Conservation (phyloP, 2,797 vertebrate genomes). For the Chelon labrosus region DNA sequence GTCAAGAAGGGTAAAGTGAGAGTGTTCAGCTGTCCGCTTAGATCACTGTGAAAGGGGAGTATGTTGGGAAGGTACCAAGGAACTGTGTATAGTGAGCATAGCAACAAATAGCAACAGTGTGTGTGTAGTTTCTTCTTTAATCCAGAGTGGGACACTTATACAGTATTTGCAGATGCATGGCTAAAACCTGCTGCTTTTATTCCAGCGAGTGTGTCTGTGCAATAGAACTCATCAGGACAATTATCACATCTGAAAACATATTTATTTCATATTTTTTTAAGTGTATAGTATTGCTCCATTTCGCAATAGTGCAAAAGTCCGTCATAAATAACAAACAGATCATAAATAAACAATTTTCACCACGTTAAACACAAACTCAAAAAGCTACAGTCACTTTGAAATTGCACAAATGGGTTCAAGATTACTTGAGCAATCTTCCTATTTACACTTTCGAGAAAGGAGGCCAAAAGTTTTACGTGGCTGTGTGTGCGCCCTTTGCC, state of each 20-base stretch:
- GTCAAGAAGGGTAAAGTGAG: constrained; percentile 86
- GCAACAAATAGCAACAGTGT: constrained; percentile 60
- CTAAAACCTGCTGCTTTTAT: constrained; percentile 2
- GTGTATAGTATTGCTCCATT: constrained; percentile 85
- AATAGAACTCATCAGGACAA: constrained; percentile 23
- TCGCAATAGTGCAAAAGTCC: constrained; percentile 87
- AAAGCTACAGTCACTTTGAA: constrained; percentile 70
- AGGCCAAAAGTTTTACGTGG: constrained; percentile 62
- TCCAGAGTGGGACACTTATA: neutral
- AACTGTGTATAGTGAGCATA: constrained; percentile 60
- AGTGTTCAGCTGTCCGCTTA: constrained; percentile 85
- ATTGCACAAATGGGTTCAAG: constrained; percentile 72
- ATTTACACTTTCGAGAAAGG: constrained; percentile 76
- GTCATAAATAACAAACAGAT: constrained; percentile 89
- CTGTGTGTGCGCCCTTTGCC: constrained; percentile 51
- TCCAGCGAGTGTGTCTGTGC: neutral
- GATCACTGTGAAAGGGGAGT: constrained; percentile 80
- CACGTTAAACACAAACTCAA: constrained; percentile 72
- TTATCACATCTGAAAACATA: constrained; percentile 78
- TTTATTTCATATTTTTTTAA: constrained; percentile 80
- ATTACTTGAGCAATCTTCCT: constrained; percentile 61
- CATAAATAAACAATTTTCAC: constrained; percentile 85
- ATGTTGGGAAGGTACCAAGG: constrained; percentile 66
- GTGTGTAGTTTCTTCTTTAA: constrained; percentile 26
- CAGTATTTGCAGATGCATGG: constrained; percentile 1